A percentile compares a stretch with the other conserved stretches of the same genome.
phyloP scores from a whole-genome alignment of 2,888 invertebrate species.

The Aelia acuminata region DNA sequence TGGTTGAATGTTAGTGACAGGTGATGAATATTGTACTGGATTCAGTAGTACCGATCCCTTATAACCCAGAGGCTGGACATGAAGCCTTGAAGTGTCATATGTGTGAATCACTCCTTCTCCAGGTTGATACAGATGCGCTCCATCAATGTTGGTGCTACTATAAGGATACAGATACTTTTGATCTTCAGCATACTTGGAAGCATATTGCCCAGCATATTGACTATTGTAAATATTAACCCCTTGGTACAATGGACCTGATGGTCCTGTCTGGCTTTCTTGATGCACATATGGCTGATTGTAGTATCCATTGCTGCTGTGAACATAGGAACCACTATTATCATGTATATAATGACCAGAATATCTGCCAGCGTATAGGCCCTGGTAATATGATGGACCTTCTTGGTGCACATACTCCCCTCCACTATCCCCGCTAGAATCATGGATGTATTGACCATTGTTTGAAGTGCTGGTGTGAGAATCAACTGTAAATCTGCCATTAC shows the following conservation, averaged over 20 bases:
- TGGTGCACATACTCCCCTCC: conserved; percentile 64
- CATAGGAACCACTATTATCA: conserved; percentile 61
- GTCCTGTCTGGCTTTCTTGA: conserved; percentile 52
- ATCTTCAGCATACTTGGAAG: background rate
- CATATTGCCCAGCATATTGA: conserved; percentile 52
- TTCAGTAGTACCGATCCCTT: conserved; percentile 63
- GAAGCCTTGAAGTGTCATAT: conserved; percentile 51
- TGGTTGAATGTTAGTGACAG: conserved; percentile 59
- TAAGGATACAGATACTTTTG: background rate
- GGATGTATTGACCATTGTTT: background rate
- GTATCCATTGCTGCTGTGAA: conserved; percentile 61
- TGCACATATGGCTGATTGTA: conserved; percentile 58
- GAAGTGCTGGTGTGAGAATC: background rate
- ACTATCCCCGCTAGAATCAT: conserved; percentile 61
- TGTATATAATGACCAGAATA: conserved; percentile 52
- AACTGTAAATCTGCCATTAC: background rate
- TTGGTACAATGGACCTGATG: conserved; percentile 25
- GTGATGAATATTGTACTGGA: conserved; percentile 64
- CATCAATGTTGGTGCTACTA: background rate
- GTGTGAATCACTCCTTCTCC: conserved; percentile 61
- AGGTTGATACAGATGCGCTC: conserved; percentile 59
- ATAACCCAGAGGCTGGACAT: conserved; percentile 61
- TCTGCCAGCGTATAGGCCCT: conserved; percentile 27
- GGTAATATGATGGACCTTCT: conserved; percentile 58
- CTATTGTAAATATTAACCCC: background rate